Conservation (phyloP, 2,113 vertebrate genomes). For the Herpetotheres cachinnans region DNA sequence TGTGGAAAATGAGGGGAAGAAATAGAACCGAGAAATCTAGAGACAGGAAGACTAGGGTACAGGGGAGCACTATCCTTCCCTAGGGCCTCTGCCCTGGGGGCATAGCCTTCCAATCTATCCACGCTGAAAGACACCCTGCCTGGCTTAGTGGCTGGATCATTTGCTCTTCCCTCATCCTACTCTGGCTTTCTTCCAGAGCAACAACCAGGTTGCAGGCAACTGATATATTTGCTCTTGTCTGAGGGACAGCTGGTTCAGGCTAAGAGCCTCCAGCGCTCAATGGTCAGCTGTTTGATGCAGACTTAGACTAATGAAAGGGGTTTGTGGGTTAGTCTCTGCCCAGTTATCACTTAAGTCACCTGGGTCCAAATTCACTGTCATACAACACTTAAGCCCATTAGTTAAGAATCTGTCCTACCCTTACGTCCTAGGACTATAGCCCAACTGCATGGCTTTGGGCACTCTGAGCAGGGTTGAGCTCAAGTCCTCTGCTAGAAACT, state of each 20-base stretch:
- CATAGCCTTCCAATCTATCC: background rate
- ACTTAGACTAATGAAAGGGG: background rate
- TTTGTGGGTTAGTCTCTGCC: background rate
- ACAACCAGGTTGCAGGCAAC: background rate
- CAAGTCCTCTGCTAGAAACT: background rate
- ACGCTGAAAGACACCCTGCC: accelerated
- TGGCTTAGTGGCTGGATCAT: background rate
- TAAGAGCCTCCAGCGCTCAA: background rate
- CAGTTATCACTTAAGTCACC: background rate
- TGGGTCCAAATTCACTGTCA: background rate
- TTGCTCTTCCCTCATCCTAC: background rate
- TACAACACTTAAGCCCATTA: accelerated
- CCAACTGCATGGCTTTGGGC: accelerated
- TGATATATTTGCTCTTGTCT: constrained; percentile 10
- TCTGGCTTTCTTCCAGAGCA: background rate
- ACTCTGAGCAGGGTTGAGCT: background rate
- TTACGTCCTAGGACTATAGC: accelerated
- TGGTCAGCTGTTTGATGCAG: background rate
- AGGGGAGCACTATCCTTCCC: background rate
- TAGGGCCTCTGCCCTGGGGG: background rate
- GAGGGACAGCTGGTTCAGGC: background rate
- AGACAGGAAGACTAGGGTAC: background rate
- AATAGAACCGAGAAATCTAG: background rate
- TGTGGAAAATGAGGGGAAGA: background rate
- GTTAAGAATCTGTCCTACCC: background rate